Evolutionary conservation across 2,888 invertebrate species (phyloP), one percentile per base, ranked within the genome.

Genomic region (Melangyna quadrimaculata): DNA sequence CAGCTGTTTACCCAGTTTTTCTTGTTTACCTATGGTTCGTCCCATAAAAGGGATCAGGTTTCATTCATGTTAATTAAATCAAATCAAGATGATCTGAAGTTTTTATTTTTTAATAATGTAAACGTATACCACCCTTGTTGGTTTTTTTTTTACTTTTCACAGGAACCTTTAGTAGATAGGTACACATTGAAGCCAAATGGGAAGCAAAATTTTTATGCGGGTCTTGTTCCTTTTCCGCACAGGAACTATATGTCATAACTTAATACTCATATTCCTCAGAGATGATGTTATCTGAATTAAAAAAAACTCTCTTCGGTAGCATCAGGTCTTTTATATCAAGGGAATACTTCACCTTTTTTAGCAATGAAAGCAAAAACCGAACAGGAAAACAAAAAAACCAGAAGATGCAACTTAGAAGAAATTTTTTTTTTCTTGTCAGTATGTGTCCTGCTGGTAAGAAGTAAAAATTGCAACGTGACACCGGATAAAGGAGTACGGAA

Each of bases 401-500:
- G n/a, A 14, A 37, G 29, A 65, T 78, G 67, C 78, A 78, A 73
- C 75, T 27, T 65, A 29, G 14, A 53, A 51, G 43, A 61, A 53
- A 37, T 53, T 73, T 77, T 70, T 59, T 65, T 45, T 57, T 17
- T 63, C 29, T 74, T 73, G 37, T 83, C 65, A 19, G n/a, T 51
- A n/a, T 57, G 22, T 73, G 72, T 63, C 63, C 40, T 78, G 17
- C 69, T 32, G 51, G 51, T 24, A 24, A 69, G 59, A 27, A 48
- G 78, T 14, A 71, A 10, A 77, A 63, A 69, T 22, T 71, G 75
- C 84, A 86, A 80, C 67, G 69, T 86, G 84, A 81, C 80, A 86
- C 84, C 77, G 84, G 80, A 80, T 61, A 86, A 81, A 81, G 74
- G 77, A 80, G 43, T 29, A 32, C 35, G 35, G 35, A 72, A 55